Evolutionary conservation across 2,888 invertebrate species (phyloP).

Genomic region (Ernsta delagoae): DNA sequence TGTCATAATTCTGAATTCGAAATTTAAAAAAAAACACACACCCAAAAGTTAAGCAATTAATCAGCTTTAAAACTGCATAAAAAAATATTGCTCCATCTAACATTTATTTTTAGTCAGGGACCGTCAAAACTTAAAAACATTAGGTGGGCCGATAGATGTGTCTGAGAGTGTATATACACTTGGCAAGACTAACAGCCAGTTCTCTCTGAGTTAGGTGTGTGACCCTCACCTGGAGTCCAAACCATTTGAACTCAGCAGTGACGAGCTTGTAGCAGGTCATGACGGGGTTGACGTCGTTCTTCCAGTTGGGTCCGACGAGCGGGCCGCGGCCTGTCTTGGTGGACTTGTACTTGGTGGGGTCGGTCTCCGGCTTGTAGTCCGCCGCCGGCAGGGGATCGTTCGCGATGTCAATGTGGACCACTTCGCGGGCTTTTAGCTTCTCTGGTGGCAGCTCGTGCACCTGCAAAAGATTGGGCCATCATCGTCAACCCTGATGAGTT

Average conservation of each 20-base stretch:
- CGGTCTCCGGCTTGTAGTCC: conserved; percentile 83
- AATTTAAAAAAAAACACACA: no score
- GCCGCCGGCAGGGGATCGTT: conserved; percentile 92
- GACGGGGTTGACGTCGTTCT: conserved; percentile 90
- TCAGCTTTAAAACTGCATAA: no score
- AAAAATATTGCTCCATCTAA: no score
- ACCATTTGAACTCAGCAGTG: conserved; percentile 99
- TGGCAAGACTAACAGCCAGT: no score
- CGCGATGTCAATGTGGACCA: conserved; percentile 97
- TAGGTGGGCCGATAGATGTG: no score
- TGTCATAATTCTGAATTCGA: no score
- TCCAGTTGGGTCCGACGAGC: conserved; percentile 91
- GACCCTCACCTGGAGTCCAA: conserved; percentile 90
- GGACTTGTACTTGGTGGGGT: background rate
- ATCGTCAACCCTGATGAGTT: no score
- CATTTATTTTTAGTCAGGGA: no score
- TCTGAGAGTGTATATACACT: no score
- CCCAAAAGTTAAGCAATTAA: no score
- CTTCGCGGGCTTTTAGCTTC: conserved; percentile 94
- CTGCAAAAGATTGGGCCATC: conserved; percentile 73
- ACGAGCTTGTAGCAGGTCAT: conserved; percentile 99
- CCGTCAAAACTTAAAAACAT: no score
- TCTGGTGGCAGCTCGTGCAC: conserved; percentile 96
- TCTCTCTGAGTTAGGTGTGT: no score
- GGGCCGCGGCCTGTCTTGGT: conserved; percentile 88